Conservation (phyloP, 2,888 invertebrate genomes). For the Trissolcus brochymenae region DNA sequence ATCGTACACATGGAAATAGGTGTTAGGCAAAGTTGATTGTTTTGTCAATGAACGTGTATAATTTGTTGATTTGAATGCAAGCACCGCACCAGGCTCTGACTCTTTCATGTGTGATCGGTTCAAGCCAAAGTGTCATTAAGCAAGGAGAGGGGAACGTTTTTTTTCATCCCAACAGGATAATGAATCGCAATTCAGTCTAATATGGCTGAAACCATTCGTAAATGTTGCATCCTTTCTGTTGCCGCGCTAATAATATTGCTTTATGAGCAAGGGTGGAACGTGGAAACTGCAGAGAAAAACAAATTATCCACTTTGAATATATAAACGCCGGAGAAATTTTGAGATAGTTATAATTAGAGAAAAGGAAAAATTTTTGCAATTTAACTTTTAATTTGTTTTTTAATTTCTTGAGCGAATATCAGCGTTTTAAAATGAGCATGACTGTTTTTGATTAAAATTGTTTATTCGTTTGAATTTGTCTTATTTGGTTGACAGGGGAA, state of each 20-base stretch:
- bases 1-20: constrained; percentile 10
- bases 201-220: constrained; percentile 3
- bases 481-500: not conserved
- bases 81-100: not conserved
- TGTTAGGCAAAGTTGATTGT: constrained; percentile 3
- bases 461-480: no score
- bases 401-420: no score
- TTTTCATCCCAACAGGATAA: constrained; percentile 3
- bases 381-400: no score
- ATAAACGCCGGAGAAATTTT: no score
- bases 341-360: no score
- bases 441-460: no score
- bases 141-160: not conserved
- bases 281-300: not conserved
- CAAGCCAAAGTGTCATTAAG: constrained; percentile 17
- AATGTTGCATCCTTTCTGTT: constrained; percentile 19
- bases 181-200: constrained; percentile 25
- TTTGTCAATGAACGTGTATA: constrained; percentile 31
- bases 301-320: constrained; percentile 3
- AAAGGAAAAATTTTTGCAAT: no score
- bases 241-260: constrained; percentile 6
- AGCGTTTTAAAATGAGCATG: no score
- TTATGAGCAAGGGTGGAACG: constrained; percentile 1
- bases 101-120: constrained; percentile 22
- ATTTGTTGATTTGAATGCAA: constrained; percentile 20